Evolutionary conservation across 2,797 vertebrate species (phyloP).

Genomic region (Heteromormyrus szaboi): DNA sequence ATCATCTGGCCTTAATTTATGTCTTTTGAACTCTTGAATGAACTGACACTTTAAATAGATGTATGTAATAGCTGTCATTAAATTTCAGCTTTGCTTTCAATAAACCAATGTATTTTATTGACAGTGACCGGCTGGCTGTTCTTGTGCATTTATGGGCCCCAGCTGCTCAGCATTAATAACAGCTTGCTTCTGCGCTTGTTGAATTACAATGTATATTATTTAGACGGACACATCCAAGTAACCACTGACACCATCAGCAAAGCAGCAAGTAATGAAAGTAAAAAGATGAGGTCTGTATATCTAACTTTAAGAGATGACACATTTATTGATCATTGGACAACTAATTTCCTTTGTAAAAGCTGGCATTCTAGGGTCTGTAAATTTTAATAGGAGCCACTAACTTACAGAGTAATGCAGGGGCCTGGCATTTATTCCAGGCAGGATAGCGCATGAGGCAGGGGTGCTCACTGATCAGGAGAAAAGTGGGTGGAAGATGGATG

Average conservation of each 20-base stretch:
- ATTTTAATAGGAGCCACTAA: not conserved
- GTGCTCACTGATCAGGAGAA: not conserved
- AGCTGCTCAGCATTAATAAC: not conserved
- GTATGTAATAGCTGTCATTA: conserved; percentile 1
- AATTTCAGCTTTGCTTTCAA: not conserved
- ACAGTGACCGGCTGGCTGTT: not conserved
- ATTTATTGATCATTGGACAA: not conserved
- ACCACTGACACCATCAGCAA: not conserved
- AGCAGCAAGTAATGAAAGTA: not conserved
- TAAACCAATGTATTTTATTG: not conserved
- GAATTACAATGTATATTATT: not conserved
- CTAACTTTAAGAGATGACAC: not conserved
- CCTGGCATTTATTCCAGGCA: not conserved
- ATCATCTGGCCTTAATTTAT: not conserved
- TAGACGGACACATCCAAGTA: not conserved
- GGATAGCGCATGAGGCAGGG: not conserved
- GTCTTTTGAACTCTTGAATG: not conserved
- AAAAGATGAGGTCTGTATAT: not conserved
- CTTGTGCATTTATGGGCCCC: not conserved
- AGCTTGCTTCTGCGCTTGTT: not conserved
- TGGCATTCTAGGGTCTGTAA: not conserved
- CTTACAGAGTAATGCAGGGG: not conserved
- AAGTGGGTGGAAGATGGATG: conserved; percentile 1
- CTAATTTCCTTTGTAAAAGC: not conserved
- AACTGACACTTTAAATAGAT: not conserved